phyloP scores from a whole-genome alignment of 2,113 vertebrate genomes.

The Trinectes maculatus region DNA sequence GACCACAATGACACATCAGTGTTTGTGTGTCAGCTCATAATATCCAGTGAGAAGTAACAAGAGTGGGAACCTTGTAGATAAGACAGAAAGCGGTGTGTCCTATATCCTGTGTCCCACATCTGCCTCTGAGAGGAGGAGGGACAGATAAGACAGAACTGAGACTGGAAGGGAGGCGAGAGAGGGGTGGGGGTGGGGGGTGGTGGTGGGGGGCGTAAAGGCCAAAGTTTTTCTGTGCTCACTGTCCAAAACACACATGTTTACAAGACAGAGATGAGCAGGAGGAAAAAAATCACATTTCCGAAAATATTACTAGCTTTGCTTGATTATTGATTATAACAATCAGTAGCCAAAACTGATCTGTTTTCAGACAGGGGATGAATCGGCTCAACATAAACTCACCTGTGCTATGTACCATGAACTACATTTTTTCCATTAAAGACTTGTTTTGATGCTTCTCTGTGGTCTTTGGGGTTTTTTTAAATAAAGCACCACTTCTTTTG shows the following conservation, averaged over 20 bases:
- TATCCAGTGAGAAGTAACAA: constrained; percentile 18
- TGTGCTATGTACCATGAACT: background rate
- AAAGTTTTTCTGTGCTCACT: too few species aligned
- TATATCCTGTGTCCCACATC: constrained; percentile 54
- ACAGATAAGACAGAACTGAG: constrained; percentile 37
- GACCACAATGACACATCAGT: constrained; percentile 6
- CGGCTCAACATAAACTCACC: background rate
- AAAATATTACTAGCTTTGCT: too few species aligned
- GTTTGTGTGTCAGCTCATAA: constrained; percentile 36
- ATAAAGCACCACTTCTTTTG: constrained; percentile 7
- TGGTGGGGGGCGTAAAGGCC: too few species aligned
- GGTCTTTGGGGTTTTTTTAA: constrained; percentile 4
- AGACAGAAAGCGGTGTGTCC: constrained; percentile 46
- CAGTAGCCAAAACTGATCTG: background rate
- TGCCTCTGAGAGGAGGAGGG: constrained; percentile 32
- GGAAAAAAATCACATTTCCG: background rate
- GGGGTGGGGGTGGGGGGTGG: too few species aligned
- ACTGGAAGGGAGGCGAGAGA: constrained; percentile 17
- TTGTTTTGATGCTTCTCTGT: constrained; percentile 10
- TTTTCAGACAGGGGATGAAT: background rate
- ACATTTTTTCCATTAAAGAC: background rate
- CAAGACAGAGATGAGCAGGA: background rate
- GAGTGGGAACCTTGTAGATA: constrained; percentile 37
- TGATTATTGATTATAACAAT: background rate
- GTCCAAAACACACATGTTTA: too few species aligned